These are phyloP conservation scores for Platynereis dumerilii DNA, from an alignment of 2,888 invertebrate genomes.

Conservation along the genomic window DNA sequence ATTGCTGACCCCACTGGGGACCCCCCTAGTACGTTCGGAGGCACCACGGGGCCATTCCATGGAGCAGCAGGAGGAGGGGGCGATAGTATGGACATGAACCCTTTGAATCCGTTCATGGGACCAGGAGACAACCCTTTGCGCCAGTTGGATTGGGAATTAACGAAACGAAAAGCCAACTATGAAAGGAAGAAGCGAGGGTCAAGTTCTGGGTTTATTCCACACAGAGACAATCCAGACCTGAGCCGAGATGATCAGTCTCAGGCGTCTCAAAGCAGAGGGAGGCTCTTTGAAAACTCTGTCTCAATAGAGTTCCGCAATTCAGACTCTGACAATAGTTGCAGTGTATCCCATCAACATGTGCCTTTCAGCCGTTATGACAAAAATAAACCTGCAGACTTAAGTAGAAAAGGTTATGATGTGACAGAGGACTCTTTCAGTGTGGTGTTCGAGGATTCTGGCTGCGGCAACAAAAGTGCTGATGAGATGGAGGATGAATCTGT, in stretches of 20 bases:
- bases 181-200: not conserved
- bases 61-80: not conserved
- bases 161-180: not conserved
- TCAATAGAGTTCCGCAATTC: conserved; percentile 16
- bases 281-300: conserved; percentile 9
- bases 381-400: not conserved
- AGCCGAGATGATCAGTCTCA: conserved; percentile 37
- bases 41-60: not conserved
- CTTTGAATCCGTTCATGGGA: not conserved
- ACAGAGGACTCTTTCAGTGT: conserved; percentile 29
- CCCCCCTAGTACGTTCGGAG: not conserved
- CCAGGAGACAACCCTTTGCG: conserved; percentile 1
- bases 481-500: not conserved
- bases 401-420: conserved; percentile 2
- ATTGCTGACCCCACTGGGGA: not conserved
- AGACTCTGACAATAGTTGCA: not conserved
- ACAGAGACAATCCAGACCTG: not conserved
- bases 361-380: not conserved
- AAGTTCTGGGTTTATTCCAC: not conserved
- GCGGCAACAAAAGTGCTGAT: conserved; percentile 38
- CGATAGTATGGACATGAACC: not conserved
- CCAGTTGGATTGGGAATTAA: not conserved
- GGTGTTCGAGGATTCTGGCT: conserved; percentile 62
- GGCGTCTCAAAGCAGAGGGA: conserved; percentile 10
- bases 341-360: no score